Conservation (phyloP, 1,140 invertebrate genomes). For the Drosophila arizonae region DNA sequence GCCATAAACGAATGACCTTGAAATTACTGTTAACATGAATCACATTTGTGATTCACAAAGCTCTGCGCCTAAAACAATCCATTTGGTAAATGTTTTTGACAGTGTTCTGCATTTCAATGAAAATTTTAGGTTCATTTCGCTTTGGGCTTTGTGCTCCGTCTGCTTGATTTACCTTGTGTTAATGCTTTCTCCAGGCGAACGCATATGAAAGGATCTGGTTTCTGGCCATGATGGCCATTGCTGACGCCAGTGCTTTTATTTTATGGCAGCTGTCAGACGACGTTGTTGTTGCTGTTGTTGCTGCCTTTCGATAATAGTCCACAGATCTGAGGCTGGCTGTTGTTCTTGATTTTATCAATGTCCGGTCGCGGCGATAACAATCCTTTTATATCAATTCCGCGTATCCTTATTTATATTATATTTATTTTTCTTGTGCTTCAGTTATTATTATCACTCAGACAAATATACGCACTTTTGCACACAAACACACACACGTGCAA, state of each 20-base stretch:
- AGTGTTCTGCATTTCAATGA: conserved; percentile 36
- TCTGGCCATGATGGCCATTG: conserved; percentile 24
- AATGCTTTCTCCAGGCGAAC: conserved; percentile 15
- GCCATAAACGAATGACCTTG: neutral
- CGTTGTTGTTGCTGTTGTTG: conserved; percentile 20
- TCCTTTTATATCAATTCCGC: neutral
- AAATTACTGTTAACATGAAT: neutral
- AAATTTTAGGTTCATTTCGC: conserved; percentile 50
- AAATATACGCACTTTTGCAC: too few relatives aligned
- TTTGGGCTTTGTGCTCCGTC: conserved; percentile 34
- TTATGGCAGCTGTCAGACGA: conserved; percentile 22
- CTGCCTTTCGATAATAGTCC: conserved; percentile 58
- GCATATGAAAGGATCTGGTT: conserved; percentile 13
- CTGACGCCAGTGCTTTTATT: conserved; percentile 41
- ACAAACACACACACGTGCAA: neutral
- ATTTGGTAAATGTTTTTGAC: conserved; percentile 22
- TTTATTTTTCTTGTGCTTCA: neutral
- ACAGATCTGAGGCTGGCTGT: conserved; percentile 7
- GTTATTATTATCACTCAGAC: neutral
- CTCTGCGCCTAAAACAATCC: neutral
- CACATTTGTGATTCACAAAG: neutral
- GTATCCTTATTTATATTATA: neutral
- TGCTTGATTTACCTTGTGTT: conserved; percentile 63
- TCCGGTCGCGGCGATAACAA: too few relatives aligned
- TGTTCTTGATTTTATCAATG: conserved; percentile 15